A percentile compares a stretch with the other conserved stretches of the same genome.
phyloP scores from a whole-genome alignment of 2,797 vertebrate species.

The Acrossocheilus fasciatus region DNA sequence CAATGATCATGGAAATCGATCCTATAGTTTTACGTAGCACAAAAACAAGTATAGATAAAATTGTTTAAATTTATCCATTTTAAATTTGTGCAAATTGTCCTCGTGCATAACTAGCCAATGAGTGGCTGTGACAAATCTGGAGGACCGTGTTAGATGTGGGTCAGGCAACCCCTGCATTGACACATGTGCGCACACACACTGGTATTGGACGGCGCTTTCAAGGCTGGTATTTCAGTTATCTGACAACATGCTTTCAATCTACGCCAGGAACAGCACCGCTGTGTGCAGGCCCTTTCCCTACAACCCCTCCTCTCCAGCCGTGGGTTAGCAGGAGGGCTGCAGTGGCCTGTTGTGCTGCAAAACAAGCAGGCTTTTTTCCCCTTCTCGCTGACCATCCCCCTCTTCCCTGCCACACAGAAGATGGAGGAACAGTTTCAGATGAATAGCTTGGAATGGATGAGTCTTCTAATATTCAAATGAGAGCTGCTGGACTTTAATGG shows the following conservation, averaged over 20 bases:
- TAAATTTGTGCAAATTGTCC: neutral
- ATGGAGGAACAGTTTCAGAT: conserved; percentile 57
- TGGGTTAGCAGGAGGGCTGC: conserved; percentile 80
- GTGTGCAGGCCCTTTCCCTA: conserved; percentile 57
- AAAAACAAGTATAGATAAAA: neutral
- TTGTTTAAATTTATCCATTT: neutral
- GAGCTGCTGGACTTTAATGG: conserved; percentile 17
- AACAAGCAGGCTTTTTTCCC: conserved; percentile 72
- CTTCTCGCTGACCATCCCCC: conserved; percentile 58
- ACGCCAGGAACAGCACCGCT: conserved; percentile 66
- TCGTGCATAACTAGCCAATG: neutral
- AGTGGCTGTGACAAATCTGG: neutral
- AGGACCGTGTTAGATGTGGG: conserved; percentile 16
- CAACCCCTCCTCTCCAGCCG: conserved; percentile 66
- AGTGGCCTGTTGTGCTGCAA: conserved; percentile 80
- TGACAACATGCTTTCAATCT: conserved; percentile 63
- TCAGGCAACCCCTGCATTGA: conserved; percentile 19
- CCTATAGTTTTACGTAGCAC: neutral
- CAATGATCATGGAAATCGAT: neutral
- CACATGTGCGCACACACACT: conserved; percentile 38
- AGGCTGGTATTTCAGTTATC: conserved; percentile 53
- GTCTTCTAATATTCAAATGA: conserved; percentile 42
- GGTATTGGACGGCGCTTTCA: conserved; percentile 67
- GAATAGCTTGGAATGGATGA: conserved; percentile 46
- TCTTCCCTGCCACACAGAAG: conserved; percentile 40